Base-by-base conservation (phyloP, 2,888 invertebrate genomes). In the Catocala fraxini region DNA sequence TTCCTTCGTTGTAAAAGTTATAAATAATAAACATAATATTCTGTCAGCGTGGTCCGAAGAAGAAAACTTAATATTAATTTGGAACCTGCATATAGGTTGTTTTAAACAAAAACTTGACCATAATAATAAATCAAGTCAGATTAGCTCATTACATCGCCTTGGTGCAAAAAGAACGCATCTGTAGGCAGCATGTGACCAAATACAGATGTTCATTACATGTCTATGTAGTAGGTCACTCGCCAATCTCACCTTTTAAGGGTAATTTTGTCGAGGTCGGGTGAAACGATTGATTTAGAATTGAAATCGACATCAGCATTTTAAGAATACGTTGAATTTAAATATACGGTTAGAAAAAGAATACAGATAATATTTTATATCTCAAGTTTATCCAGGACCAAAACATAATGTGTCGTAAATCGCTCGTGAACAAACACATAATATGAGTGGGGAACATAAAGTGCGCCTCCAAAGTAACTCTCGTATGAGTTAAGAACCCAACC, bases 371-470 rank as follows among this genome's bases (percentile, higher is more conserved):
- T 1, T 9, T 7, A 39, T 39, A 6, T 39, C 35, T 39, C 7
- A 39, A 6, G 35, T 39, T 39, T 39, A 39, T 39, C 35, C 35
- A 39, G 35, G 35, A 63, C 53, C 58, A 59, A 58, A 64, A 62
- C 56, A 52, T 59, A 69, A 74, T 54, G 60, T 49, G 55, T 65
- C 71, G 74, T 84, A 85, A 84, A 85, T 85, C 79, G 77, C 74
- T 63, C 68, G 58, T 66, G 66, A 79, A 73, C 73, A 80, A 81
- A 82, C 77, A 76, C 70, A 79, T 72, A 72, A 78, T 73, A 68
- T 74, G 74, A 74, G 56, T 54, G 63, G 63, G 63, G 65, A 65
- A 77, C 79, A 79, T 85, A 80, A 83, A 83, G 76, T 79, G 79
- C 82, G 74, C 75, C 76, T 73, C 75, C 77, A 78, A 77, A 75